A percentile compares a stretch with the other conserved stretches of the same genome.
These are phyloP conservation scores for Myripristis jacobus DNA, from an alignment of 2,797 vertebrate genomes.

Conservation along the genomic window DNA sequence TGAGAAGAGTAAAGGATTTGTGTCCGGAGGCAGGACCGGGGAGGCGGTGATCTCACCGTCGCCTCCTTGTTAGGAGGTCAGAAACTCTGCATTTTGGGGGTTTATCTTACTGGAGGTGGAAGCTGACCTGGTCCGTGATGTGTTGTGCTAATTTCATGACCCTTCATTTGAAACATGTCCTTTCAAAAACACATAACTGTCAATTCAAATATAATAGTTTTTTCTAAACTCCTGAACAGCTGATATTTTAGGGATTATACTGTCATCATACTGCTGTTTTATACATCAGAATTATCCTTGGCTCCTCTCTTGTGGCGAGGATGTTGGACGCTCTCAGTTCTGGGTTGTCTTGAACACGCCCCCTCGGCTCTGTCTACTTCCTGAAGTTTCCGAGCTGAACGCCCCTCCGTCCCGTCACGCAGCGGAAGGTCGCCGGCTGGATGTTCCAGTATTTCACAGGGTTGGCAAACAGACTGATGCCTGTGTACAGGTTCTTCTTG, in stretches of 20 bases:
- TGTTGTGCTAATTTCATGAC: conserved; percentile 20
- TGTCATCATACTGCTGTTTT: conserved; percentile 21
- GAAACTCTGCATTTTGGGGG: too few relatives aligned
- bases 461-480: conserved; percentile 96
- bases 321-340: conserved; percentile 17
- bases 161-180: conserved; percentile 24
- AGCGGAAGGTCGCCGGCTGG: conserved; percentile 93
- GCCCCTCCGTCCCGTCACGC: conserved; percentile 89
- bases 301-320: conserved; percentile 11
- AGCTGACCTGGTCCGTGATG: too few relatives aligned
- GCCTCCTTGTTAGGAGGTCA: too few relatives aligned
- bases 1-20: too few relatives aligned
- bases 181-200: conserved; percentile 27
- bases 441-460: conserved; percentile 96
- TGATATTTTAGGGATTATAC: conserved; percentile 17
- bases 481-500: conserved; percentile 92
- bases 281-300: conserved; percentile 19
- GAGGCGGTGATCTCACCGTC: too few relatives aligned
- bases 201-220: conserved; percentile 9
- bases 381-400: conserved; percentile 94
- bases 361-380: conserved; percentile 75
- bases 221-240: conserved; percentile 18
- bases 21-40: too few relatives aligned
- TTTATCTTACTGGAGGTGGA: too few relatives aligned
- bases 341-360: not conserved